Percentiles rank a stretch among this genome's conserved stretches.
These are phyloP conservation scores for Papilio polyxenes DNA, from an alignment of 1,140 invertebrate genomes.

Conservation along the genomic window DNA sequence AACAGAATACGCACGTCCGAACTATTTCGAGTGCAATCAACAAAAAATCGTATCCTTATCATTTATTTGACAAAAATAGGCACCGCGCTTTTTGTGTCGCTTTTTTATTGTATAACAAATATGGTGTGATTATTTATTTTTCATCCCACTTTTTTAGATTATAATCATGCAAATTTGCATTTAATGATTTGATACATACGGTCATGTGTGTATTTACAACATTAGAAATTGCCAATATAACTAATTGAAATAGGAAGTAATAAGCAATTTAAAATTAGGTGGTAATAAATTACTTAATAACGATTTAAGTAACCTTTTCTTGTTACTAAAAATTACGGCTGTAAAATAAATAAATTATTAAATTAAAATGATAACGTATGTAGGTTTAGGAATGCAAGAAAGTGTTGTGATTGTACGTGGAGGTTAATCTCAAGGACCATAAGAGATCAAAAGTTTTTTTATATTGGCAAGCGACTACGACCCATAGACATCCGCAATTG, in stretches of 20 bases:
- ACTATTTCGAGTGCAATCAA: neutral
- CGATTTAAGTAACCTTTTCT: neutral
- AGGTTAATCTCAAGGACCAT: too few species aligned
- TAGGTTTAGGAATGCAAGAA: too few species aligned
- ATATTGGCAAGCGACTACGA: too few species aligned
- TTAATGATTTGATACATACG: neutral
- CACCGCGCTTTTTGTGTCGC: neutral
- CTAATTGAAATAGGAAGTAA: neutral
- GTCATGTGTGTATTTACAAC: neutral
- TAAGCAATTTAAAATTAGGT: neutral
- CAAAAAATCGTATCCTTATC: neutral
- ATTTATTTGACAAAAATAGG: neutral
- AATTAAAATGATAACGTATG: too few species aligned
- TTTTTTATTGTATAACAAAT: conserved; percentile 15
- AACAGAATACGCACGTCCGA: conserved; percentile 1
- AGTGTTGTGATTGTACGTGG: too few species aligned
- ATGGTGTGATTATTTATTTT: neutral
- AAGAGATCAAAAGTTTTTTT: too few species aligned
- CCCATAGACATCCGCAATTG: too few species aligned
- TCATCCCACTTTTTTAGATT: neutral
- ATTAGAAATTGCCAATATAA: neutral
- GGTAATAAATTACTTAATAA: neutral
- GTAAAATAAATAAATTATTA: too few species aligned
- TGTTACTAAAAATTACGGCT: too few species aligned
- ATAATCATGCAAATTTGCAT: neutral